Evolutionary conservation across 2,888 invertebrate genomes (phyloP).

Genomic region (Apotomis capreana): DNA sequence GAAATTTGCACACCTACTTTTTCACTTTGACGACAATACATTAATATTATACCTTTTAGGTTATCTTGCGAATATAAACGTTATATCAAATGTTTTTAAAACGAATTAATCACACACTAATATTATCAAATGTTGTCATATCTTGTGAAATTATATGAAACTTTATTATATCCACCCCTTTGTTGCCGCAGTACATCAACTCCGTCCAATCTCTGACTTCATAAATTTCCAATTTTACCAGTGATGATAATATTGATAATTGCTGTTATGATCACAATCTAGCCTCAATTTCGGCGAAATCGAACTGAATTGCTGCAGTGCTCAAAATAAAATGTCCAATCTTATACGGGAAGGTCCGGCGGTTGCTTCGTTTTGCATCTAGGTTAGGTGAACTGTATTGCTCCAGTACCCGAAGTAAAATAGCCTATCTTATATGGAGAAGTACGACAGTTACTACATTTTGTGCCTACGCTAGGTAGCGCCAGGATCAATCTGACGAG

Average conservation of each 20-base stretch:
- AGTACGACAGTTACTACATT: not conserved
- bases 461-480: not conserved
- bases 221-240: not conserved
- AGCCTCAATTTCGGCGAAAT: constrained; percentile 6
- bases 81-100: too few species aligned
- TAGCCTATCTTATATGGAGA: not conserved
- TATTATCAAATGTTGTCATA: too few species aligned
- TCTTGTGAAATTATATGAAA: too few species aligned
- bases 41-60: too few species aligned
- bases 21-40: too few species aligned
- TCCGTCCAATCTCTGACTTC: not conserved
- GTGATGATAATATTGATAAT: constrained; percentile 1
- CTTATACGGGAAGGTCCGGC: not conserved
- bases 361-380: not conserved
- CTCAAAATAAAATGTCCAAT: not conserved
- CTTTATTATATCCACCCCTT: too few species aligned
- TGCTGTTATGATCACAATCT: constrained; percentile 6
- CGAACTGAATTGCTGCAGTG: not conserved
- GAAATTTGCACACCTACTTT: too few species aligned
- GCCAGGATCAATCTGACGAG: not conserved
- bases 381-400: not conserved
- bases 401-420: not conserved
- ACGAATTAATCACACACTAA: too few species aligned
- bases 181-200: too few species aligned
- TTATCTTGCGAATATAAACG: too few species aligned